phyloP scores from a whole-genome alignment of 2,888 invertebrate species.

The Hypercompe scribonia region DNA sequence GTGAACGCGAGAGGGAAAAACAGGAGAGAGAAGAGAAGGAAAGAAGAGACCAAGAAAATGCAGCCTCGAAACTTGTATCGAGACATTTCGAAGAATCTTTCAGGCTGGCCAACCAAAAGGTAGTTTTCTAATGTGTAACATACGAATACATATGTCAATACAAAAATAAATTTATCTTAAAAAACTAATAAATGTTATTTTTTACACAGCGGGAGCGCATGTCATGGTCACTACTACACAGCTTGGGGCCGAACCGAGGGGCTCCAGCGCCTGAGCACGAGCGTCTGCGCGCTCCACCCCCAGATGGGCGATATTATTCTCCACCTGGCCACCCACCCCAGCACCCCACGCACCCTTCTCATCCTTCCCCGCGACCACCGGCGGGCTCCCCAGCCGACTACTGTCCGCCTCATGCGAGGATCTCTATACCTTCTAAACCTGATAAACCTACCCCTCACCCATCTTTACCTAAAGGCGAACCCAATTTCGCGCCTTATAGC shows the following conservation, averaged over 20 bases:
- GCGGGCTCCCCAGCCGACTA: conserved; percentile 66
- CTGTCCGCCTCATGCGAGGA: conserved; percentile 67
- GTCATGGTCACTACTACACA: conserved; percentile 86
- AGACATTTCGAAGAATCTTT: conserved; percentile 97
- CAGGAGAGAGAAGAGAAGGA: conserved; percentile 85
- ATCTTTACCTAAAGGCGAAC: conserved; percentile 88
- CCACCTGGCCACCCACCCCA: conserved; percentile 57
- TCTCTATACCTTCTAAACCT: conserved; percentile 69
- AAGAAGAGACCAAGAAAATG: conserved; percentile 89
- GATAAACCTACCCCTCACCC: conserved; percentile 72
- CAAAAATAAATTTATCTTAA: not conserved
- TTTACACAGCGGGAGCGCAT: conserved; percentile 82
- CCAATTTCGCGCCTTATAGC: conserved; percentile 89
- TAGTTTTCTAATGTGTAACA: conserved; percentile 55
- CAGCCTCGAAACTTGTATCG: conserved; percentile 93
- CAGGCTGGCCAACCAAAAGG: conserved; percentile 92
- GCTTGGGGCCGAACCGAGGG: conserved; percentile 80
- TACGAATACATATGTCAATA: not conserved
- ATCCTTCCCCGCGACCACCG: conserved; percentile 58
- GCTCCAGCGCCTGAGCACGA: conserved; percentile 63
- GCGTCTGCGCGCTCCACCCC: conserved; percentile 55
- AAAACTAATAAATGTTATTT: conserved; percentile 36
- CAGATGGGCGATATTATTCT: conserved; percentile 61
- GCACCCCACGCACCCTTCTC: conserved; percentile 55
- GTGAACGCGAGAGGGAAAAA: conserved; percentile 83